phyloP scores from a whole-genome alignment of 2,113 vertebrate species.

The Coreoperca whiteheadi region DNA sequence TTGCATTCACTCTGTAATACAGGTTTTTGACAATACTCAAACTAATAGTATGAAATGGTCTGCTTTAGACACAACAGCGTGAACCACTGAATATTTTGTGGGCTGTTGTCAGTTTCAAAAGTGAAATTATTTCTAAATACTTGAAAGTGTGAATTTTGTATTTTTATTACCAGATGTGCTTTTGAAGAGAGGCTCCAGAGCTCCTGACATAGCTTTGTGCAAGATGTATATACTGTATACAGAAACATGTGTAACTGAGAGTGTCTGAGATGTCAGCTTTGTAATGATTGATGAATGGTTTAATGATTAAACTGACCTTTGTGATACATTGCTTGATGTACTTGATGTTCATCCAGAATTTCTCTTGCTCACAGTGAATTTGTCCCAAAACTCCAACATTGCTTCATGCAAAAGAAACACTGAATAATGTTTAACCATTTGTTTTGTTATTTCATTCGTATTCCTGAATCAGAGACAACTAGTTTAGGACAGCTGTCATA shows the following conservation, averaged over 20 bases:
- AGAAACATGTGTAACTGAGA: slow-evolving; percentile 27
- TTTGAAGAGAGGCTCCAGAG: slow-evolving; percentile 12
- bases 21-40: slow-evolving; percentile 24
- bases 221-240: slow-evolving; percentile 54
- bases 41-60: slow-evolving; percentile 30
- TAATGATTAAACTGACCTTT: slow-evolving; percentile 77
- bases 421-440: neutral
- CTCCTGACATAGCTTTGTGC: slow-evolving; percentile 36
- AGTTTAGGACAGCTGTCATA: neutral
- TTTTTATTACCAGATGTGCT: slow-evolving; percentile 15
- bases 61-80: slow-evolving; percentile 34
- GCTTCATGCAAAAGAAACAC: slow-evolving; percentile 1
- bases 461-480: neutral
- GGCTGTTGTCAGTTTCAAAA: slow-evolving; percentile 36
- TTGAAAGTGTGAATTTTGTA: slow-evolving; percentile 26
- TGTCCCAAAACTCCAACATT: neutral
- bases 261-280: slow-evolving; percentile 42
- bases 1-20: slow-evolving; percentile 40
- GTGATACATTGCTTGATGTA: slow-evolving; percentile 19
- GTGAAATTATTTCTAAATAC: slow-evolving; percentile 43
- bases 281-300: slow-evolving; percentile 51
- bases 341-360: slow-evolving; percentile 23
- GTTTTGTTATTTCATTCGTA: neutral
- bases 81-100: slow-evolving; percentile 20
- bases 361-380: neutral